Evolutionary conservation across 2,113 vertebrate species (phyloP).

Genomic region (Artemisiospiza belli): DNA sequence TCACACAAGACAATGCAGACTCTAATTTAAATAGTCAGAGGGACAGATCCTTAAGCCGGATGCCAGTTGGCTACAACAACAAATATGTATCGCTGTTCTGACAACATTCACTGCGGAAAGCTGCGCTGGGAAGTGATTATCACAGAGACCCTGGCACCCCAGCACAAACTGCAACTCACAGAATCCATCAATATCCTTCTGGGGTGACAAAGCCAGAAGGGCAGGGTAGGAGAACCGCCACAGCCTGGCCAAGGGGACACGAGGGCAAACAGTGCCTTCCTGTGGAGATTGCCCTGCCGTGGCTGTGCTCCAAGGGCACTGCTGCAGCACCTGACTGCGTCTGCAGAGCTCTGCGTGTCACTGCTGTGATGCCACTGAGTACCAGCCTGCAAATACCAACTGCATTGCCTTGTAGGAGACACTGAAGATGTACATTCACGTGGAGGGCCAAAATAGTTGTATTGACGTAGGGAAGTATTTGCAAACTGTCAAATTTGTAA

Average conservation of each 20-base stretch:
- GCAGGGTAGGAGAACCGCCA: neutral
- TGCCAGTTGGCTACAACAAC: conserved; percentile 19
- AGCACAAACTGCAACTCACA: neutral
- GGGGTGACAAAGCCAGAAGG: neutral
- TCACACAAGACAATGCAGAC: conserved; percentile 29
- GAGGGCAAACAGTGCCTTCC: neutral
- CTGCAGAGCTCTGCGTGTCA: neutral
- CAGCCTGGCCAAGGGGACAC: neutral
- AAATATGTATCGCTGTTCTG: neutral
- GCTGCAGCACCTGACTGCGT: neutral
- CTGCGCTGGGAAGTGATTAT: neutral
- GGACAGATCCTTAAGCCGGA: conserved; percentile 30
- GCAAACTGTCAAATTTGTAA: neutral
- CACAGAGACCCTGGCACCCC: neutral
- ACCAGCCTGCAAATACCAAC: neutral
- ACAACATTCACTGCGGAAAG: neutral
- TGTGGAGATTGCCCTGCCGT: neutral
- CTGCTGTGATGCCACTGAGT: neutral
- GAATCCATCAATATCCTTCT: neutral
- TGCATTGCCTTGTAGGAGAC: neutral
- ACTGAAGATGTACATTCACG: neutral
- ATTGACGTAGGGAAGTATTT: neutral
- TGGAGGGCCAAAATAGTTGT: neutral
- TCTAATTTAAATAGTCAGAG: conserved; percentile 51
- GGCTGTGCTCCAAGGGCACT: neutral